These are phyloP conservation scores for Cotesia glomerata DNA, from an alignment of 1,140 invertebrate genomes.

Conservation along the genomic window DNA sequence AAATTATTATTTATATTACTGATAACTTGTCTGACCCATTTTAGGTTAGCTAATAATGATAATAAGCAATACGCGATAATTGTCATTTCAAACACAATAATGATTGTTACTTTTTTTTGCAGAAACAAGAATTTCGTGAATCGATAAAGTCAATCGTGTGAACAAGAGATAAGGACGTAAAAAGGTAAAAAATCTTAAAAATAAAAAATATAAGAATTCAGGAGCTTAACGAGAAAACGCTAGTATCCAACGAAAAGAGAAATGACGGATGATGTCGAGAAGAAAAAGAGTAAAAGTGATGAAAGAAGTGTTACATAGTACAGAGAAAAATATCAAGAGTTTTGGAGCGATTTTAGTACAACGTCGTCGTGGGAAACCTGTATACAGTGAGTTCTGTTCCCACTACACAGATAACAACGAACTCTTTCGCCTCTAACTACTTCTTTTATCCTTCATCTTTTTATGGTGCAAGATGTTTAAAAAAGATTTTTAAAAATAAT, in stretches of 20 bases:
- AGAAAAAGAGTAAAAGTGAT: conserved; percentile 16
- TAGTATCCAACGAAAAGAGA: neutral
- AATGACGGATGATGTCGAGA: conserved; percentile 31
- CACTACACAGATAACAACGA: neutral
- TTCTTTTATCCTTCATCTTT: conserved; percentile 14
- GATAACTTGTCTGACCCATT: too few species aligned
- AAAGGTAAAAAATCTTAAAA: neutral
- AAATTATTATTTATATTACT: too few species aligned
- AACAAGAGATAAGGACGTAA: neutral
- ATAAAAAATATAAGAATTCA: neutral
- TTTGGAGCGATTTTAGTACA: neutral
- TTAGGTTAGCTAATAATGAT: too few species aligned
- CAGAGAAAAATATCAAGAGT: conserved; percentile 16
- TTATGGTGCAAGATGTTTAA: neutral
- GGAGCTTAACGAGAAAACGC: neutral
- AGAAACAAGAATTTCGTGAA: neutral
- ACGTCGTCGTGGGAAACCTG: neutral
- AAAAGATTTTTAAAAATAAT: neutral
- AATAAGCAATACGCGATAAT: too few species aligned
- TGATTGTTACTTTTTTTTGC: neutral
- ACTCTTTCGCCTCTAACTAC: conserved; percentile 4
- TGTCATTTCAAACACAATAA: too few species aligned
- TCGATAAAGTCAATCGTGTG: conserved; percentile 10
- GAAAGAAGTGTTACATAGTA: conserved; percentile 6
- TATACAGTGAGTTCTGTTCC: conserved; percentile 3